A percentile compares a stretch with the other conserved stretches of the same genome.
These are phyloP conservation scores for Ecdyonurus torrentis DNA, from an alignment of 2,888 invertebrate genomes.

Conservation along the genomic window DNA sequence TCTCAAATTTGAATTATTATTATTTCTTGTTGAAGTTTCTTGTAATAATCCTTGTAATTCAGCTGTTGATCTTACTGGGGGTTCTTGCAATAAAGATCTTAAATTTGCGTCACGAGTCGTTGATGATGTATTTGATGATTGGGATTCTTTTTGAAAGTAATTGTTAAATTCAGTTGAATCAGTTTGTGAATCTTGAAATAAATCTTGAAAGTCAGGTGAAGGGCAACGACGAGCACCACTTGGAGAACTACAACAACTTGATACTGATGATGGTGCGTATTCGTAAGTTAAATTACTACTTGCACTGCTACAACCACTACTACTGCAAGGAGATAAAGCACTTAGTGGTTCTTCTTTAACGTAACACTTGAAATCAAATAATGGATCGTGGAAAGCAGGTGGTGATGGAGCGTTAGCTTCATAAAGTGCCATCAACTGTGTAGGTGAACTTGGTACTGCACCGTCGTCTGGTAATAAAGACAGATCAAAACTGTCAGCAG, in stretches of 20 bases:
- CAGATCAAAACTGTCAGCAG: constrained; percentile 48
- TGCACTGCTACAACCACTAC: background rate
- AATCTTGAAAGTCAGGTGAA: background rate
- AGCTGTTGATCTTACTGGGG: constrained; percentile 39
- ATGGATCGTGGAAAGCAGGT: constrained; percentile 31
- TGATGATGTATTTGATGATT: no score
- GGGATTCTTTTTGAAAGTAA: background rate
- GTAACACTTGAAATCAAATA: constrained; percentile 19
- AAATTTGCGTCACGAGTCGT: constrained; percentile 14
- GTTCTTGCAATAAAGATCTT: constrained; percentile 28
- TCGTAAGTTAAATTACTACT: background rate
- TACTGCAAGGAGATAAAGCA: background rate
- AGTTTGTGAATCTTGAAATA: background rate
- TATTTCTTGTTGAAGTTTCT: constrained; percentile 28
- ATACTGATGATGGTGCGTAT: background rate
- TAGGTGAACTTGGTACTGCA: constrained; percentile 1
- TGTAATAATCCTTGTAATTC: constrained; percentile 24
- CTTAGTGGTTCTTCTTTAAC: background rate
- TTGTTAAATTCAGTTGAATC: background rate
- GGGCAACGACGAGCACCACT: background rate
- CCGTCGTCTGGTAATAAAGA: constrained; percentile 46
- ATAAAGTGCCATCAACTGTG: constrained; percentile 13
- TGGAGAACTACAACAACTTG: background rate
- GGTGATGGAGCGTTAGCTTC: background rate
- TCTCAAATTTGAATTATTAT: constrained; percentile 41